Evolutionary conservation across 2,888 invertebrate genomes (phyloP), one percentile per base, ranked within the genome.

Genomic region (Thymelicus acteon): DNA sequence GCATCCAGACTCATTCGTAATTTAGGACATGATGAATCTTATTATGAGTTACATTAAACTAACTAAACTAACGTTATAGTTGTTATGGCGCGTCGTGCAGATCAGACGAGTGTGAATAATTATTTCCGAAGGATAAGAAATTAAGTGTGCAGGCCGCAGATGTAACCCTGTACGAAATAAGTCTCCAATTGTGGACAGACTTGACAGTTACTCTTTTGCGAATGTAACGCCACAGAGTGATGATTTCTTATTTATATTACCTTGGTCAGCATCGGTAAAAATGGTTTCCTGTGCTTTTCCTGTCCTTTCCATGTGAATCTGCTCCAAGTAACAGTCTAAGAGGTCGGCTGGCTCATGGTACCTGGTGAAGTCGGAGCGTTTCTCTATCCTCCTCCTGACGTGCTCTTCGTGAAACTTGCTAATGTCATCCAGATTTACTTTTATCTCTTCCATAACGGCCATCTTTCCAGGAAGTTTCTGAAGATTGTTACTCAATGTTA

Each of bases 401-500:
- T 78, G 78, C 13, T 78, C 74, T 1, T 66, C 74, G 44, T 87
- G 87, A 63, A 87, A 87, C 57, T 78, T 74, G 72, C 83, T 80
- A 6, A 85, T 73, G 37, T 82, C 79, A 31, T 75, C 61, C 7
- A 85, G 73, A 81, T 90, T 95, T 85, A 88, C 91, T 82, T 72
- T 91, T 82, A 78, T 96, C 94, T 86, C 96, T 15, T 83, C 72
- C 6, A 86, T 52, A 0, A 85, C 79, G 0, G 72, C 77, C 67
- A 75, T 78, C 73, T 86, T 86, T 0, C 87, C 85, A 0, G 87
- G 87, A 39, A 86, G 71, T 64, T 76, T 76, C 86, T 87, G 74
- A 66, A 73, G 76, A 40, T 60, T 6, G 37, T 12, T 44, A 44
- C 7, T 44, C 44, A 44, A 12, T 44, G 44, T 44, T 44, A 8